A percentile compares a stretch with the other conserved stretches of the same genome.
Evolutionary conservation across 1,140 invertebrate species (phyloP).

Genomic region (Drosophila trapezifrons): DNA sequence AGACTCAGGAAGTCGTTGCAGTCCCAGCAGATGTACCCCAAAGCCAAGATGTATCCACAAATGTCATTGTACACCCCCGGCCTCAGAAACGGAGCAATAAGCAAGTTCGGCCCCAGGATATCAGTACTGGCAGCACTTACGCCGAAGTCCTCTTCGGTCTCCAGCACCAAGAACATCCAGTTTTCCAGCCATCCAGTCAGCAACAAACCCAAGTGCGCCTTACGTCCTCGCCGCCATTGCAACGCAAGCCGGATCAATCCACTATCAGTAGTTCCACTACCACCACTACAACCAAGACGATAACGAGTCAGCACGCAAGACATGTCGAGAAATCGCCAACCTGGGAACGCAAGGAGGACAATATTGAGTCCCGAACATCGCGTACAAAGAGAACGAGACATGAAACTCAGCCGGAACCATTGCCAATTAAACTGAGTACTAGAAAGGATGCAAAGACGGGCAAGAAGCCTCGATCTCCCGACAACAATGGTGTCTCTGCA

Average conservation of each 20-base stretch:
- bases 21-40: slow-evolving; percentile 18
- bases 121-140: slow-evolving; percentile 74
- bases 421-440: slow-evolving; percentile 64
- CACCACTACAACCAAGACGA: slow-evolving; percentile 35
- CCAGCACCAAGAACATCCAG: slow-evolving; percentile 65
- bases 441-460: slow-evolving; percentile 55
- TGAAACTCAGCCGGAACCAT: slow-evolving; percentile 62
- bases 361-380: slow-evolving; percentile 51
- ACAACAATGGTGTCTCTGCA: slow-evolving; percentile 37
- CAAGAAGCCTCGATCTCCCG: slow-evolving; percentile 58
- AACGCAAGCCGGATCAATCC: slow-evolving; percentile 47
- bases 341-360: slow-evolving; percentile 69
- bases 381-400: slow-evolving; percentile 56
- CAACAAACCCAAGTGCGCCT: slow-evolving; percentile 81
- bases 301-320: slow-evolving; percentile 46
- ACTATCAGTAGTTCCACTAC: slow-evolving; percentile 32
- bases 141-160: slow-evolving; percentile 81
- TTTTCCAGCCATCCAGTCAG: slow-evolving; percentile 86
- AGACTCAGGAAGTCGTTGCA: slow-evolving; percentile 27
- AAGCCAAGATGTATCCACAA: not conserved
- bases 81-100: slow-evolving; percentile 45
- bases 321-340: slow-evolving; percentile 71
- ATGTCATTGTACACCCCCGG: slow-evolving; percentile 48
- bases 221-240: slow-evolving; percentile 50
- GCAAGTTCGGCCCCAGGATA: slow-evolving; percentile 47